phyloP scores from a whole-genome alignment of 2,888 invertebrate genomes.

The Eutolmus rufibarbis region DNA sequence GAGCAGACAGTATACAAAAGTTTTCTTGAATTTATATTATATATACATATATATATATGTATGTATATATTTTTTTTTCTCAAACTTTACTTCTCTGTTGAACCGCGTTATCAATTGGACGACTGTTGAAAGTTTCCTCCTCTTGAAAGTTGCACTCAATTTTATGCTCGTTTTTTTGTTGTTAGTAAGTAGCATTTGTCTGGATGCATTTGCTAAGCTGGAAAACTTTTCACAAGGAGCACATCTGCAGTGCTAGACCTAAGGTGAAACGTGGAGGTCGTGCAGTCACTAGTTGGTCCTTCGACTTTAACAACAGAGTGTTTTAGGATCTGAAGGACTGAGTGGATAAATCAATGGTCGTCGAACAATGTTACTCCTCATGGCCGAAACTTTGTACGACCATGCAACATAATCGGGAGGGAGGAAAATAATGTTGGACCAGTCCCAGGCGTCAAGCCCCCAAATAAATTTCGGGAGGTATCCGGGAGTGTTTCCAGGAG shows the following conservation, averaged over 20 bases:
- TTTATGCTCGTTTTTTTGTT: background rate
- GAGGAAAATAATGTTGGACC: background rate
- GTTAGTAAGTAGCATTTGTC: background rate
- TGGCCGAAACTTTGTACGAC: background rate
- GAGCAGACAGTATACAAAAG: background rate
- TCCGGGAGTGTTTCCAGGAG: background rate
- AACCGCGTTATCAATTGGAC: background rate
- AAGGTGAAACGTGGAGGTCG: background rate
- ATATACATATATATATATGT: too few relatives aligned
- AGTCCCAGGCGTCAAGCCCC: background rate
- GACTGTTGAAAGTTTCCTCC: background rate
- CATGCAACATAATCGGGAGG: background rate
- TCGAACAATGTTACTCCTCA: background rate
- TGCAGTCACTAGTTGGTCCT: background rate
- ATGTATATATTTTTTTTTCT: background rate
- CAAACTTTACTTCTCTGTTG: background rate
- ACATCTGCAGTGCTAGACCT: background rate
- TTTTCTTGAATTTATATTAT: background rate
- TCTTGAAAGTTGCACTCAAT: background rate
- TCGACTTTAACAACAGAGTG: background rate
- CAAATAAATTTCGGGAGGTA: background rate
- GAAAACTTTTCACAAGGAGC: background rate
- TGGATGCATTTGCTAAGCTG: background rate
- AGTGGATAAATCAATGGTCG: constrained; percentile 7
- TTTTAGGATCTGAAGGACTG: too few relatives aligned